A percentile compares a stretch with the other conserved stretches of the same genome.
Evolutionary conservation across 2,113 vertebrate species (phyloP).

Genomic region (Pelecanus crispus): DNA sequence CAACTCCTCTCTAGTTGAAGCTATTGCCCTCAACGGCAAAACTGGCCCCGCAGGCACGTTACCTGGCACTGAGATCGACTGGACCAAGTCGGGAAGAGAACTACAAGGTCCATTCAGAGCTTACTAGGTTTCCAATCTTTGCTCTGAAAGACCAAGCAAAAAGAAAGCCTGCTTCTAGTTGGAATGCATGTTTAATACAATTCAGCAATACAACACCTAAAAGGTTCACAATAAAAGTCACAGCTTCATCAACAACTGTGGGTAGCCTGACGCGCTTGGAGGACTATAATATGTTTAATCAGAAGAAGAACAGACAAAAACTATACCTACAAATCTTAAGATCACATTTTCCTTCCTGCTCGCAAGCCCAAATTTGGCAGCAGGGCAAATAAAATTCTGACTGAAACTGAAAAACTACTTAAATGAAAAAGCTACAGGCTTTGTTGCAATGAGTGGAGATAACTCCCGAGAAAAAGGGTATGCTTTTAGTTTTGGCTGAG

Average conservation of each 20-base stretch:
- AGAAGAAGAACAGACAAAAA: not conserved
- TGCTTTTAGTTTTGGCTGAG: not conserved
- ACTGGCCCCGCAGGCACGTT: too few species aligned
- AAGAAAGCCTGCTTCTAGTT: not conserved
- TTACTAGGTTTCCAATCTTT: not conserved
- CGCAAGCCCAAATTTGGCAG: not conserved
- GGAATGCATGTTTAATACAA: not conserved
- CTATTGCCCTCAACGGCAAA: too few species aligned
- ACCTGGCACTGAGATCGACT: too few species aligned
- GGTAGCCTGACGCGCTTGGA: not conserved
- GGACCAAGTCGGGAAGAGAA: not conserved
- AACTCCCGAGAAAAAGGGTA: not conserved
- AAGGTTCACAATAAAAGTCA: not conserved
- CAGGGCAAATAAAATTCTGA: not conserved
- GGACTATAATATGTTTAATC: not conserved
- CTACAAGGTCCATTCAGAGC: not conserved
- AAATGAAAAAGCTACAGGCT: not conserved
- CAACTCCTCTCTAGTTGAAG: not conserved
- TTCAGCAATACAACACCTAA: not conserved
- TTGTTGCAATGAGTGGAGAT: not conserved
- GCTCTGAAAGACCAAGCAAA: not conserved
- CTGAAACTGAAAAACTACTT: not conserved
- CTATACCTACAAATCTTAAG: not conserved
- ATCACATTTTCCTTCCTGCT: not conserved
- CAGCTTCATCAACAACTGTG: not conserved